These are phyloP conservation scores for Leptothorax acervorum DNA, from an alignment of 2,888 invertebrate species.

Conservation along the genomic window DNA sequence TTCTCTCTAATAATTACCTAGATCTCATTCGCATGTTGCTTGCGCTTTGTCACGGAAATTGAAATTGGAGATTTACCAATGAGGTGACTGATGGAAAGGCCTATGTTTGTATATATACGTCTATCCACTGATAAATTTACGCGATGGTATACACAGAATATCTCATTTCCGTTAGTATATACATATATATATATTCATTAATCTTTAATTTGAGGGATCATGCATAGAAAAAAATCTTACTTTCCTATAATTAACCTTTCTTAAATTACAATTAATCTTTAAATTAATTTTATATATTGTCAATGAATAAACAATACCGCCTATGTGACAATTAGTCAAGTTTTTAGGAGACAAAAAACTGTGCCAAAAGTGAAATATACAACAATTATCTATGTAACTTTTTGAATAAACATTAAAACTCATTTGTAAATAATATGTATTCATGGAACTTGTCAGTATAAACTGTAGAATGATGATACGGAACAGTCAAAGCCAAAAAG, in stretches of 20 bases:
- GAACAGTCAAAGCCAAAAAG: too few species aligned
- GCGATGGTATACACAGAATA: not conserved
- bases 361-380: too few species aligned
- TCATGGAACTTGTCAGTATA: too few species aligned
- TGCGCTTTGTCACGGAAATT: constrained; percentile 18
- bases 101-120: not conserved
- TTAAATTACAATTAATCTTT: not conserved
- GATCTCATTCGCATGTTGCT: not conserved
- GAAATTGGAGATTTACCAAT: constrained; percentile 43
- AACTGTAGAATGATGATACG: too few species aligned
- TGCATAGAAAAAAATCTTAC: not conserved
- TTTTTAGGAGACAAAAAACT: too few species aligned
- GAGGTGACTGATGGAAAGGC: constrained; percentile 15
- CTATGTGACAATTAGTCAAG: too few species aligned
- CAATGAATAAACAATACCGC: too few species aligned
- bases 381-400: too few species aligned
- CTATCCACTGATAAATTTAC: not conserved
- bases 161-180: not conserved
- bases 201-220: not conserved
- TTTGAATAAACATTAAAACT: too few species aligned
- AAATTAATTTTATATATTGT: not conserved
- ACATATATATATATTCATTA: not conserved
- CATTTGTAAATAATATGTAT: too few species aligned
- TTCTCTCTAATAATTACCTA: constrained; percentile 41
- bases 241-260: not conserved